phyloP scores from a whole-genome alignment of 2,888 invertebrate species.

The Podabrus alpinus region DNA sequence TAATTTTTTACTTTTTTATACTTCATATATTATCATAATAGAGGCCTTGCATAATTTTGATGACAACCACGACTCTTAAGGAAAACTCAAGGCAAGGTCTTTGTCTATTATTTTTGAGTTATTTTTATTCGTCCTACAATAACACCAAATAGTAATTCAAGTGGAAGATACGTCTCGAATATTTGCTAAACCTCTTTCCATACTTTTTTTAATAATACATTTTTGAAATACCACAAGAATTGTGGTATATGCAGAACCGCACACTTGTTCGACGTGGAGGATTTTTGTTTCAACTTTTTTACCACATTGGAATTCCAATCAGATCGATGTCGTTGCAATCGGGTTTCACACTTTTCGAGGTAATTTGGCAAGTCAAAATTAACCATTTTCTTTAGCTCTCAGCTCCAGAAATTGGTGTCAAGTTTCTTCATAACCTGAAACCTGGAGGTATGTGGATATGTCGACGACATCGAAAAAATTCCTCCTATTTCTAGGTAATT shows the following conservation, averaged over 20 bases:
- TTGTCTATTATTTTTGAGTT: constrained; percentile 1
- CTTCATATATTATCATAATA: not conserved
- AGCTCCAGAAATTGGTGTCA: too few species aligned
- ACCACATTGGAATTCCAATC: not conserved
- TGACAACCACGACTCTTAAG: constrained; percentile 4
- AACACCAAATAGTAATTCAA: not conserved
- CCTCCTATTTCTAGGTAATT: too few species aligned
- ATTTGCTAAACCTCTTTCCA: not conserved
- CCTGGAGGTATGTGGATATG: too few species aligned
- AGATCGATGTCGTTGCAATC: not conserved
- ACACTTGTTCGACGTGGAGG: not conserved
- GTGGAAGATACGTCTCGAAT: not conserved
- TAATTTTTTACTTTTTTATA: not conserved
- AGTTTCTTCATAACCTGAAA: not conserved
- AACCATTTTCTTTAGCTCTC: not conserved
- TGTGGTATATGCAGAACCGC: not conserved
- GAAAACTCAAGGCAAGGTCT: constrained; percentile 18
- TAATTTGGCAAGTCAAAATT: too few species aligned
- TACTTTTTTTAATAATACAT: not conserved
- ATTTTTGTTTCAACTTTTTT: not conserved
- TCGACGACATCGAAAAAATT: too few species aligned
- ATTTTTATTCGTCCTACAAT: not conserved
- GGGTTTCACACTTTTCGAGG: not conserved
- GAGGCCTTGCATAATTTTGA: constrained; percentile 13
- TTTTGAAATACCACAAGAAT: not conserved